phyloP scores from a whole-genome alignment of 2,113 vertebrate genomes.

The Laticauda colubrina region DNA sequence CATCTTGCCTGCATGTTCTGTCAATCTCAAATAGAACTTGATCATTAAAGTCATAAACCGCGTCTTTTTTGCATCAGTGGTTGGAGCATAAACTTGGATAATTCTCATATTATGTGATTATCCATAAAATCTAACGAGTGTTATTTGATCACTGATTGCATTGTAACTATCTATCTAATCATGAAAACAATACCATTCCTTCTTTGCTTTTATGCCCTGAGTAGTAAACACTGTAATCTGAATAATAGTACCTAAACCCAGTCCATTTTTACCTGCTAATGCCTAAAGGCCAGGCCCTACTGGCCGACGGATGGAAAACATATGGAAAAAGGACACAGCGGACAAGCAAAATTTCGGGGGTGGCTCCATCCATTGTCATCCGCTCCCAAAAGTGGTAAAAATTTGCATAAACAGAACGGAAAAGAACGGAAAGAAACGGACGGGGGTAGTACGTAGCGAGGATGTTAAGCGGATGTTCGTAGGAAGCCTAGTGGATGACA shows the following conservation, averaged over 20 bases:
- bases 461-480: no score
- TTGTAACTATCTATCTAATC: neutral
- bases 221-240: neutral
- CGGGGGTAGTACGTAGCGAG: no score
- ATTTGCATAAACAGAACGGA: no score
- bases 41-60: neutral
- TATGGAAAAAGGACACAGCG: no score
- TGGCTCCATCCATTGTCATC: no score
- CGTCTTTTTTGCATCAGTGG: neutral
- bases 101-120: neutral
- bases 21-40: neutral
- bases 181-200: neutral
- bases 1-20: neutral
- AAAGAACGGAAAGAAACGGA: no score
- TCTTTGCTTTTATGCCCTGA: neutral
- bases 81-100: neutral
- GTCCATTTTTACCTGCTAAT: neutral
- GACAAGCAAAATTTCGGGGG: no score
- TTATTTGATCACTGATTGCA: no score
- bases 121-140: neutral
- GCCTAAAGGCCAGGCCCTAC: neutral
- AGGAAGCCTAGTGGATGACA: no score
- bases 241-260: neutral
- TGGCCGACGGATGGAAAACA: no score
- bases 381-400: no score